A percentile compares a stretch with the other conserved stretches of the same genome.
phyloP scores from a whole-genome alignment of 2,797 vertebrate genomes.

The Gymnothorax javanicus region DNA sequence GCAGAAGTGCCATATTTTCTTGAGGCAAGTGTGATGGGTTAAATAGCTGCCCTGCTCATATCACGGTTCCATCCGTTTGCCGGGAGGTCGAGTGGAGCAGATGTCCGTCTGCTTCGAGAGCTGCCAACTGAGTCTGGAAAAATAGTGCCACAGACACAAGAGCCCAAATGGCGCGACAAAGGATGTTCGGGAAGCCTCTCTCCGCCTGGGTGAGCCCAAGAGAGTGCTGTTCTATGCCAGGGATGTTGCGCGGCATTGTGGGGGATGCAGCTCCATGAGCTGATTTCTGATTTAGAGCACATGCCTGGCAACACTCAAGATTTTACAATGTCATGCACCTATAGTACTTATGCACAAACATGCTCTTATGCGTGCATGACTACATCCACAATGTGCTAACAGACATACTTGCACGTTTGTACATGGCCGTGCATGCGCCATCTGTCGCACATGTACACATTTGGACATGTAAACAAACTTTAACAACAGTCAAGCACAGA shows the following conservation, averaged over 20 bases:
- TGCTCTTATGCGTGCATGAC: background rate
- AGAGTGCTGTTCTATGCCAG: conserved; percentile 72
- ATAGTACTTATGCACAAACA: conserved; percentile 23
- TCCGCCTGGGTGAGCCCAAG: conserved; percentile 79
- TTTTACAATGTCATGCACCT: background rate
- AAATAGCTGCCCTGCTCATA: conserved; percentile 48
- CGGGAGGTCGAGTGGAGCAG: conserved; percentile 77
- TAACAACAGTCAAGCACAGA: background rate
- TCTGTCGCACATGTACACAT: background rate
- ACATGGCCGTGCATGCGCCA: background rate
- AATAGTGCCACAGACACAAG: conserved; percentile 74
- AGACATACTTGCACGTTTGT: conserved; percentile 2
- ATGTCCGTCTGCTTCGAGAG: conserved; percentile 73
- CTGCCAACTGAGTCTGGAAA: conserved; percentile 77
- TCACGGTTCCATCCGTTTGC: conserved; percentile 65
- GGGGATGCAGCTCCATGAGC: background rate
- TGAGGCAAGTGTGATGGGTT: conserved; percentile 21
- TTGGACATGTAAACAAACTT: background rate
- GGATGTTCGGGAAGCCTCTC: conserved; percentile 81
- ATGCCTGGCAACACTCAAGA: background rate
- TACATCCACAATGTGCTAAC: background rate
- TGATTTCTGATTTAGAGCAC: background rate
- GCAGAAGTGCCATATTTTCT: conserved; percentile 26
- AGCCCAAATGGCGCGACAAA: conserved; percentile 82
- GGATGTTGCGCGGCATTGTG: conserved; percentile 15